Conservation (phyloP, 2,888 invertebrate genomes). For the Hoplodrina ambigua region DNA sequence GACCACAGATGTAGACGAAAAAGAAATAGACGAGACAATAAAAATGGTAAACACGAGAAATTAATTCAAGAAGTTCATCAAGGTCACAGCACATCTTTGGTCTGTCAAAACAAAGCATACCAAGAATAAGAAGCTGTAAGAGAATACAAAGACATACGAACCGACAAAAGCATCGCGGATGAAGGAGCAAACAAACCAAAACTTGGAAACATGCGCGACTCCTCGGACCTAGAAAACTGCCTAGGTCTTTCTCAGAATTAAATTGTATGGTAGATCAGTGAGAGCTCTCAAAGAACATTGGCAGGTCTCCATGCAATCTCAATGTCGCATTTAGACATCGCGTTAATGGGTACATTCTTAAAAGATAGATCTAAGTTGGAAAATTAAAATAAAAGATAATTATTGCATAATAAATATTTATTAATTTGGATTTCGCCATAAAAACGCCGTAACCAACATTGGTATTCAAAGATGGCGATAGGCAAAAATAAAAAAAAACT, state of each 20-base stretch:
- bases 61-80: not conserved
- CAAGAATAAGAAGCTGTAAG: conserved; percentile 62
- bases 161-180: conserved; percentile 82
- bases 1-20: conserved; percentile 41
- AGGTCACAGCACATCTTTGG: conserved; percentile 25
- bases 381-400: conserved; percentile 5
- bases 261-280: conserved; percentile 43
- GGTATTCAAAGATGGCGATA: not conserved
- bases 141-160: conserved; percentile 74
- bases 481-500: not conserved
- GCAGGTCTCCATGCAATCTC: conserved; percentile 39
- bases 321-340: conserved; percentile 1
- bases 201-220: conserved; percentile 89
- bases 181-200: conserved; percentile 87
- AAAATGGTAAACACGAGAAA: not conserved
- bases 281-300: conserved; percentile 30
- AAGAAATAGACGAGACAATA: not conserved
- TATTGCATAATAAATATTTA: not conserved
- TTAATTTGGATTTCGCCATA: not conserved
- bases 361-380: conserved; percentile 3
- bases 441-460: not conserved
- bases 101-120: conserved; percentile 45
- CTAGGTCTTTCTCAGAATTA: conserved; percentile 90
- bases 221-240: conserved; percentile 88
- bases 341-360: conserved; percentile 22